Percentiles rank a stretch among this genome's conserved stretches.
Evolutionary conservation across 2,888 invertebrate species (phyloP).

Genomic region (Empis stercorea): DNA sequence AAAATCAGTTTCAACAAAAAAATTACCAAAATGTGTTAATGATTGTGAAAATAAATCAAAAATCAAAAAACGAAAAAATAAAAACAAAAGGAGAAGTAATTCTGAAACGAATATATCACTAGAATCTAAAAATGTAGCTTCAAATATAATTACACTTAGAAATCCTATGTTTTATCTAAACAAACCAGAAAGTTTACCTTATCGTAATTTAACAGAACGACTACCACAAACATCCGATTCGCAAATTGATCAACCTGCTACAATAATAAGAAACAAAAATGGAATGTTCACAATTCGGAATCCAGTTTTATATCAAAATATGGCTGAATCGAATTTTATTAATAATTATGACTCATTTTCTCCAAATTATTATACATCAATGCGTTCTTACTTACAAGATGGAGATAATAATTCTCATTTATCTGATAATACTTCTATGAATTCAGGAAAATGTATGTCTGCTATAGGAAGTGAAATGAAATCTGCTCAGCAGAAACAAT

Average conservation of each 20-base stretch:
- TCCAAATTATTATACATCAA: constrained; percentile 30
- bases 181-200: constrained; percentile 18
- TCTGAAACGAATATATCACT: constrained; percentile 5
- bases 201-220: constrained; percentile 18
- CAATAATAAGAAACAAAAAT: constrained; percentile 53
- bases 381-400: constrained; percentile 23
- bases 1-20: constrained; percentile 14
- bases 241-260: constrained; percentile 42
- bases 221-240: constrained; percentile 15
- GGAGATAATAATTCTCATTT: constrained; percentile 2
- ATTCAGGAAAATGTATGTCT: constrained; percentile 24
- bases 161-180: constrained; percentile 56
- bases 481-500: constrained; percentile 20
- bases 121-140: constrained; percentile 11
- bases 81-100: constrained; percentile 21
- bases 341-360: constrained; percentile 22
- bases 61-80: constrained; percentile 27
- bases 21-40: constrained; percentile 11
- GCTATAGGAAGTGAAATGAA: constrained; percentile 36
- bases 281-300: constrained; percentile 79
- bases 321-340: constrained; percentile 29
- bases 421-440: constrained; percentile 5
- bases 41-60: constrained; percentile 22
- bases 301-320: constrained; percentile 41
- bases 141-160: constrained; percentile 62